These are phyloP conservation scores for Steinernema scapterisci DNA, from an alignment of 2,888 invertebrate genomes.

Conservation along the genomic window DNA sequence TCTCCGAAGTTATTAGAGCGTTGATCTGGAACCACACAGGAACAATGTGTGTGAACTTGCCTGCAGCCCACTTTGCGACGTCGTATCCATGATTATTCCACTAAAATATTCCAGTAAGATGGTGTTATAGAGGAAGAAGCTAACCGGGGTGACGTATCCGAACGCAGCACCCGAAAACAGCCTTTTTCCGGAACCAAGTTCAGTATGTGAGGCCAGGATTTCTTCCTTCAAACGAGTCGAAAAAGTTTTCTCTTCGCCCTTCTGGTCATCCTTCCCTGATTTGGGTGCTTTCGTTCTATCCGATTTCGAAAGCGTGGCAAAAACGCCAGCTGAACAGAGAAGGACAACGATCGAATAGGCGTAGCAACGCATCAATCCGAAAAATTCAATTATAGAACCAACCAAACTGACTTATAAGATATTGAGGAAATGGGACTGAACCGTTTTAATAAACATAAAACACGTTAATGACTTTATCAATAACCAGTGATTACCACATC, in stretches of 20 bases:
- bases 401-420: no score
- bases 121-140: conserved; percentile 8
- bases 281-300: not conserved
- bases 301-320: conserved; percentile 4
- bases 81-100: conserved; percentile 95
- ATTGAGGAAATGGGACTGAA: no score
- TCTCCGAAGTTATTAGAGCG: conserved; percentile 29
- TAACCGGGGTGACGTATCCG: conserved; percentile 51
- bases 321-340: not conserved
- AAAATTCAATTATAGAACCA: no score
- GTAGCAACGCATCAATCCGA: no score
- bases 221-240: conserved; percentile 11
- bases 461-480: no score
- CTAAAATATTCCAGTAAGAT: conserved; percentile 72
- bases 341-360: not conserved
- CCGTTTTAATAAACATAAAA: no score
- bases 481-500: no score
- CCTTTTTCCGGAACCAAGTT: conserved; percentile 34
- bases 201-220: conserved; percentile 20
- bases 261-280: not conserved
- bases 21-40: conserved; percentile 84
- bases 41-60: conserved; percentile 85
- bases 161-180: conserved; percentile 37
- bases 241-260: not conserved
- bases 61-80: conserved; percentile 83